Conservation (phyloP, 2,113 vertebrate genomes). For the Tauraco erythrolophus region DNA sequence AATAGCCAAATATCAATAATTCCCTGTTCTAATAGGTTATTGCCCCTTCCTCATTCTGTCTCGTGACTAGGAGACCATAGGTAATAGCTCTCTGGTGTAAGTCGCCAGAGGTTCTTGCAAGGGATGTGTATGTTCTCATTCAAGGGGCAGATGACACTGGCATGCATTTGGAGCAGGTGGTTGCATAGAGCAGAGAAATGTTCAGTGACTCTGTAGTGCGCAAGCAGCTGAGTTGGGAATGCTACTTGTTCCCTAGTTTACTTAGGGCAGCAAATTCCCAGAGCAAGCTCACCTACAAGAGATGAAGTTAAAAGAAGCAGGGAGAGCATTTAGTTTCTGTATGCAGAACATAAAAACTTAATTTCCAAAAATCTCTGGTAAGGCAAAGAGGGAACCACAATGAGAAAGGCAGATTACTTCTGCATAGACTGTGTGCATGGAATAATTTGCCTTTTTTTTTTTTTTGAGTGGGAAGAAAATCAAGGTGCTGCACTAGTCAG, state of each 20-base stretch:
- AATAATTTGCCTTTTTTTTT: not conserved
- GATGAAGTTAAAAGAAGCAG: not conserved
- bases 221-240: not conserved
- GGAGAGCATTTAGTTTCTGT: not conserved
- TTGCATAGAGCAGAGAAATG: not conserved
- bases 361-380: not conserved
- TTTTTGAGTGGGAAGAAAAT: not conserved
- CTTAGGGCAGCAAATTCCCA: not conserved
- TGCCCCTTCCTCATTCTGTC: not conserved
- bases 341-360: not conserved
- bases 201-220: accelerated
- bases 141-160: not conserved
- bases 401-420: not conserved
- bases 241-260: not conserved
- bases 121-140: not conserved
- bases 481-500: not conserved
- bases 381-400: not conserved
- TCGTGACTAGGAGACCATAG: not conserved
- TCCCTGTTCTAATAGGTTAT: not conserved
- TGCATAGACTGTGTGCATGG: not conserved
- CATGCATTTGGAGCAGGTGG: not conserved
- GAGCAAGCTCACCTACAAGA: not conserved
- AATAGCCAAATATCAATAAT: not conserved
- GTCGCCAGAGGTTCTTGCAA: not conserved
- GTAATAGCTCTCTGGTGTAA: not conserved